Evolutionary conservation across 53 echinoderm and acorn worm species (phyloP), one percentile per base, ranked within the genome.

Genomic region (Hippasteria phrygiana): DNA sequence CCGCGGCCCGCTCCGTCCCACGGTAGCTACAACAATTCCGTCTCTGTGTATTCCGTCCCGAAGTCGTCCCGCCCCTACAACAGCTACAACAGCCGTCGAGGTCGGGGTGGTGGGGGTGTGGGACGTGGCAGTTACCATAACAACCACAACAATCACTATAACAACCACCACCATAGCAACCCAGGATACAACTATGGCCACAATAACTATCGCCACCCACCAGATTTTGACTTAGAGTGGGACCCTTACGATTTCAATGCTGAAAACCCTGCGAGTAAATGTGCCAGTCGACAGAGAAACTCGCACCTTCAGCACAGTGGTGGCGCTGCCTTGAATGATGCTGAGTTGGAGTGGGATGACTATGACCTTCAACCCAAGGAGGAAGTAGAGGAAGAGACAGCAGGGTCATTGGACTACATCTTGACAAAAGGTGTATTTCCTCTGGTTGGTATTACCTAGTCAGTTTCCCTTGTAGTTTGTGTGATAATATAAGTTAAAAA

Each of bases 301-400:
- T 41, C 92, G 2, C 78, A 88, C 65, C 90, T 77, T 18, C 83
- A 90, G 2, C 90, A 90, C 35, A 88, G 93, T 40, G 81, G 89
- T 11, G 85, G 74, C 5, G 47, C 80, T 4, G 66, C 88, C n/a
- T 85, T 92, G 26, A 62, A 80, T 33, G 97, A 95, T 46, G 82
- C 94, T 35, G 98, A 98, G 29, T 55, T 99, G 4, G 99, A 99
- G 78, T 99, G 99, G 99, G 99, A 99, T 85, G 99, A 99, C 71
- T 99, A 95, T 48, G 98, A 98, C 29, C 77, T 98, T 2, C 66
- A 94, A 87, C 90, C 94, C 53, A 94, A 95, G 73, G 88, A 93
- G 65, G 97, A 97, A 28, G 94, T 92, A 62, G 92, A 88, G 45
- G 34, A 87, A 13, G 98, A 96, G 4, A 91, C 75, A 4, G 27